These are phyloP conservation scores for Tachypleus tridentatus DNA, from an alignment of 1,140 invertebrate species.

Conservation along the genomic window DNA sequence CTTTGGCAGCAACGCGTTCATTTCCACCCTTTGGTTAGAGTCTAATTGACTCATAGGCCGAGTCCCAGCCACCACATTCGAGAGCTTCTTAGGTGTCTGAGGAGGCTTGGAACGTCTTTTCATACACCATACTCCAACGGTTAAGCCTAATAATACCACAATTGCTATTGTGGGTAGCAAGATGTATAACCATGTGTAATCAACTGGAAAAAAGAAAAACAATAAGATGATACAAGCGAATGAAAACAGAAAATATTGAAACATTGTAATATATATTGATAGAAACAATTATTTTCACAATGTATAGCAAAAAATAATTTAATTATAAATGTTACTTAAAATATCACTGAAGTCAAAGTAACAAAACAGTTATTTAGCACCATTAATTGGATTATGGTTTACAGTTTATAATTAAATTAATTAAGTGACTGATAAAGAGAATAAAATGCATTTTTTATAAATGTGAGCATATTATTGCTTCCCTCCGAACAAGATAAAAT, in stretches of 20 bases:
- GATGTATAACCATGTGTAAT: slow-evolving; percentile 44
- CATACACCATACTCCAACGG: slow-evolving; percentile 36
- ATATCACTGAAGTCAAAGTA: too few relatives aligned
- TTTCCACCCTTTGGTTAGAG: slow-evolving; percentile 42
- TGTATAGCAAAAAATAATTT: slow-evolving; percentile 27
- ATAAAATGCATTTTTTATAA: too few relatives aligned
- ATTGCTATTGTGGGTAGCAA: slow-evolving; percentile 39
- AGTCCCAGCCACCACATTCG: slow-evolving; percentile 8
- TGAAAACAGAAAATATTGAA: background rate
- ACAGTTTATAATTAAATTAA: too few relatives aligned
- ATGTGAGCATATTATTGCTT: too few relatives aligned
- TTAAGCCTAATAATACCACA: slow-evolving; percentile 38
- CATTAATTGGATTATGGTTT: too few relatives aligned
- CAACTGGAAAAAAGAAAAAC: slow-evolving; percentile 18
- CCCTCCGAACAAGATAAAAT: too few relatives aligned
- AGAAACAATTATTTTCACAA: too few relatives aligned
- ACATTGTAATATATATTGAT: background rate
- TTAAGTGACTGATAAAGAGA: too few relatives aligned
- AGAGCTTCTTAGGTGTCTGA: slow-evolving; percentile 8
- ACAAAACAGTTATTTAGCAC: too few relatives aligned
- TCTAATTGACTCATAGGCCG: slow-evolving; percentile 11
- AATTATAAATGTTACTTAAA: too few relatives aligned
- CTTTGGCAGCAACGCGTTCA: slow-evolving; percentile 52
- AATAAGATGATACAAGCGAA: background rate
- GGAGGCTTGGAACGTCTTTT: slow-evolving; percentile 3